Evolutionary conservation across 2,113 vertebrate species (phyloP).

Genomic region (Prionailurus bengalensis): DNA sequence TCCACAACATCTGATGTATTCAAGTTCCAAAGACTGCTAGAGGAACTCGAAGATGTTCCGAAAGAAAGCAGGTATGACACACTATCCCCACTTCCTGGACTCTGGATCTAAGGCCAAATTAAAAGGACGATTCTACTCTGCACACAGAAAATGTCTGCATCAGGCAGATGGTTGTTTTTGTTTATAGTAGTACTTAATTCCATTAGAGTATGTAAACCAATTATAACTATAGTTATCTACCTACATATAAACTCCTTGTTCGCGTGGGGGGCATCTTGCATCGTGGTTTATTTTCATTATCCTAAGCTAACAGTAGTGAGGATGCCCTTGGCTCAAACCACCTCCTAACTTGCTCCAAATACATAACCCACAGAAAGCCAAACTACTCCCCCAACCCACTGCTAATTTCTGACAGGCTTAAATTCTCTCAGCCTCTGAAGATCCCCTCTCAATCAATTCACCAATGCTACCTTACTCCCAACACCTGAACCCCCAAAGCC

Average conservation of each 20-base stretch:
- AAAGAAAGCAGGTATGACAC: background rate
- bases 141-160: background rate
- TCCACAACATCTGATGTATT: background rate
- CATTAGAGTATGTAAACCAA: background rate
- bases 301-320: background rate
- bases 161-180: background rate
- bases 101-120: conserved; percentile 22
- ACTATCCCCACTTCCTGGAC: background rate
- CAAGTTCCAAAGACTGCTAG: background rate
- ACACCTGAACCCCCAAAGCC: background rate
- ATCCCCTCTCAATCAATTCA: background rate
- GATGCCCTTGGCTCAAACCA: background rate
- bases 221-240: background rate
- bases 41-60: background rate
- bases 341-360: background rate
- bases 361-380: background rate
- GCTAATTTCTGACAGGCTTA: background rate
- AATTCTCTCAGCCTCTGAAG: conserved; percentile 17
- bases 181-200: conserved; percentile 6
- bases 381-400: background rate
- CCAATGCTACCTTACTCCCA: background rate
- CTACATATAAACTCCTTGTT: background rate
- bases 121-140: conserved; percentile 35
- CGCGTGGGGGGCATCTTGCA: background rate
- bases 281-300: background rate